Evolutionary conservation across 2,797 vertebrate species (phyloP), one percentile per base, ranked within the genome.

Genomic region (Dendrocincla tyrannina): DNA sequence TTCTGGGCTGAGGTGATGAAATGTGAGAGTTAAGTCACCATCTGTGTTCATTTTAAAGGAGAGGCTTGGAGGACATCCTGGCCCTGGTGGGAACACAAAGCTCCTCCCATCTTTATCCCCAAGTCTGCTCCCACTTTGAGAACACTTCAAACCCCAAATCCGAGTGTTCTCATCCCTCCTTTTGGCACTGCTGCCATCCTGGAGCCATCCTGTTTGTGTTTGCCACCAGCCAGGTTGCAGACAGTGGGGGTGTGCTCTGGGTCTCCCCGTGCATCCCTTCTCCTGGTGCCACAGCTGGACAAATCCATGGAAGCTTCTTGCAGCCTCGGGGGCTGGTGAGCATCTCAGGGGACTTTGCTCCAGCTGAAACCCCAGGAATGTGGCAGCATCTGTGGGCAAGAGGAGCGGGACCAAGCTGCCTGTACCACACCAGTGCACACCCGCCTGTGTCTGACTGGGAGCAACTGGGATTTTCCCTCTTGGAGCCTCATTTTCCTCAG

Each of bases 181-280:
- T 18, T 10, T 8, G 1, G 47, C 52, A 1, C 35, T 25, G 66
- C 35, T 28, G 0, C 2, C 56, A 55, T 2, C 22, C 28, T 25
- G 33, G 50, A 83, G 49, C 55, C 4, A 0, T 62, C 69, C 64
- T 22, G 24, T 13, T 53, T 1, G 0, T 32, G 37, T 64, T 64
- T 73, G 32, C 55, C 37, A 18, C 44, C 52, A 2, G 10, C 47
- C 2, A 0, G 11, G n/a, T 27, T 73, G 47, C 56, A 0, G 0
- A 5, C 52, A n/a, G 5, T 0, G 1, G 64, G 30, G 15, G 28
- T 8, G 28, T 14, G 35, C 27, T 70, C 25, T 2, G 0, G 42
- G 5, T 58, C 33, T 76, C 75, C 62, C 20, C 4, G 0, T 1
- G 0, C 50, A 64, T 49, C 68, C 67, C 17, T 88, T 8, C 47